Conservation (phyloP, 2,113 vertebrate genomes). For the Urocynchramus pylzowi region DNA sequence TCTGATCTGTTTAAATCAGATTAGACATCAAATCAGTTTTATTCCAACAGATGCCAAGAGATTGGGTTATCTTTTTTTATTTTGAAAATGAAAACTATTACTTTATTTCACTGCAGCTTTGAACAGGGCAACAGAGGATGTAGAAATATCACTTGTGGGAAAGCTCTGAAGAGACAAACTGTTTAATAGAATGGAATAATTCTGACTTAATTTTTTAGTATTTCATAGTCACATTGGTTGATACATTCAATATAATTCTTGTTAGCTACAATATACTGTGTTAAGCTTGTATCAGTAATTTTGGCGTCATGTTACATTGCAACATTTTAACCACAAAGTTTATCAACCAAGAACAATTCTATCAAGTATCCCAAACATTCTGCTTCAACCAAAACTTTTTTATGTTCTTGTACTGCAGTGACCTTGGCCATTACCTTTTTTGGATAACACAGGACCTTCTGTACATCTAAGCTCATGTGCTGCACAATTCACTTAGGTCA, state of each 20-base stretch:
- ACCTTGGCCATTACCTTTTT: not conserved
- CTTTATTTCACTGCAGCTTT: not conserved
- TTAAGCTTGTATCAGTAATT: not conserved
- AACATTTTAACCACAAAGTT: not conserved
- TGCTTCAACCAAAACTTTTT: not conserved
- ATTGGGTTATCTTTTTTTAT: not conserved
- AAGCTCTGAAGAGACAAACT: not conserved
- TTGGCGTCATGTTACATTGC: not conserved
- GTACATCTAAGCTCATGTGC: not conserved
- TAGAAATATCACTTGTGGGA: not conserved
- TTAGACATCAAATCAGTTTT: not conserved
- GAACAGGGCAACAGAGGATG: not conserved
- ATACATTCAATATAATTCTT: not conserved
- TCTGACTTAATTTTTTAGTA: not conserved
- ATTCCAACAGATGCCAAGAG: slow-evolving; percentile 4
- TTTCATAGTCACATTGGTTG: not conserved
- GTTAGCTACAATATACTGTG: not conserved
- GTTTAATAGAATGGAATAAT: not conserved
- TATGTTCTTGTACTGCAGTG: not conserved
- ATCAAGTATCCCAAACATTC: not conserved
- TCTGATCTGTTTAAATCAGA: not conserved
- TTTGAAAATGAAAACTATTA: not conserved
- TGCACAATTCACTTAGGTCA: not conserved
- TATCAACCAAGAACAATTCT: not conserved
- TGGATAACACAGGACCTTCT: not conserved